Percentiles rank a stretch among this genome's conserved stretches.
Evolutionary conservation across 2,888 invertebrate genomes (phyloP).

Genomic region (Nebria salina): DNA sequence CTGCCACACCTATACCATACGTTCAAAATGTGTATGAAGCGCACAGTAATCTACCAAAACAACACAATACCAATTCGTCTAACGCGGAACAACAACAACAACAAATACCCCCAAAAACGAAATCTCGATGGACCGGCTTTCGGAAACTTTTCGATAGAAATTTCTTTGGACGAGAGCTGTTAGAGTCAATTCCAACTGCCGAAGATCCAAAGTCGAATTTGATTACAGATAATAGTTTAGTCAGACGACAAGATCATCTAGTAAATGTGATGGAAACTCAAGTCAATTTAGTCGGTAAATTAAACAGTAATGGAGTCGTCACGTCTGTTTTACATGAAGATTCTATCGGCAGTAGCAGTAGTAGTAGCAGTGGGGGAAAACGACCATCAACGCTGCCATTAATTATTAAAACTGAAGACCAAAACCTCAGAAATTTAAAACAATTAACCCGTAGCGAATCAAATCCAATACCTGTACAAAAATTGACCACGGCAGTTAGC

Average conservation of each 20-base stretch:
- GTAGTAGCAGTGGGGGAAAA: constrained; percentile 53
- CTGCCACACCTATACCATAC: constrained; percentile 73
- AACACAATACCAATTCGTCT: constrained; percentile 56
- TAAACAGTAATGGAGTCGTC: constrained; percentile 62
- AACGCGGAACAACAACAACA: constrained; percentile 52
- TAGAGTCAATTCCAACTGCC: constrained; percentile 43
- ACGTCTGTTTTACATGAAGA: constrained; percentile 60
- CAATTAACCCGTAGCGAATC: constrained; percentile 38
- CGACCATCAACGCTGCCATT: constrained; percentile 64
- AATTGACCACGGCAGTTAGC: constrained; percentile 40
- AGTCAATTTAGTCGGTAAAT: constrained; percentile 67
- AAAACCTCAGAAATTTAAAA: constrained; percentile 46
- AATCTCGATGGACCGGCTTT: constrained; percentile 65
- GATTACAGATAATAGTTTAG: constrained; percentile 55
- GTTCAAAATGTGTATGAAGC: constrained; percentile 73
- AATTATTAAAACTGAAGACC: constrained; percentile 52
- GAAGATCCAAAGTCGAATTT: constrained; percentile 48
- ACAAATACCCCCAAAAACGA: constrained; percentile 55
- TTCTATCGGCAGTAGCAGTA: constrained; percentile 49
- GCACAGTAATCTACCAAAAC: constrained; percentile 56
- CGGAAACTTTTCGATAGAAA: constrained; percentile 62
- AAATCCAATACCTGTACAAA: constrained; percentile 45
- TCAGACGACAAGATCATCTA: constrained; percentile 54
- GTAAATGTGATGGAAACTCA: constrained; percentile 63
- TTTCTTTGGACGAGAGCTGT: constrained; percentile 50